Base-by-base conservation (phyloP, 2,888 invertebrate genomes). In the Lathronympha strigana region DNA sequence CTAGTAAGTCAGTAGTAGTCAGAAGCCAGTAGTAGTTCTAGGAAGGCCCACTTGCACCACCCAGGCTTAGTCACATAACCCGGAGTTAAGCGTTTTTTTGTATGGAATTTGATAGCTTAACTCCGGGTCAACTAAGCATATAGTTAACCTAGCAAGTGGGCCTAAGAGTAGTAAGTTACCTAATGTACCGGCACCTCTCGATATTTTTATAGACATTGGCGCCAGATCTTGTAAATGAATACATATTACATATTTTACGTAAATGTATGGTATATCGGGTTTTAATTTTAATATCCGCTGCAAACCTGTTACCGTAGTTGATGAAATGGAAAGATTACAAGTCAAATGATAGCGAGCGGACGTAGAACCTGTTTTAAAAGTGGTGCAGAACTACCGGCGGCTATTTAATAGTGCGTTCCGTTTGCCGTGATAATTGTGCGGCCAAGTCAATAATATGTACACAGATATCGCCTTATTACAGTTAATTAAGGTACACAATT, bases 281-380 rank as follows among this genome's bases (percentile, higher is more conserved):
- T 54, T 63, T 31, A 63, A 28, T 57, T 62, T 45, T 51, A 63
- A 67, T 68, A 66, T 66, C 62, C 55, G 62, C 54, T 61, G 58
- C 60, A 61, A 69, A 69, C 61, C 63, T 58, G 57, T 57, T 54
- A 31, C 47, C 17, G 17, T 33, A 53, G 23, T 49, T 68, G 60
- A 66, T 54, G 66, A 49, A 66, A 68, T 63, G 60, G 49, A 61
- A 66, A 64, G 69, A 63, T 67, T 60, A 57, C 50, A 40, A 60
- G 61, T 54, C 53, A 64, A 60, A 60, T 54, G 66, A 53, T 66
- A 54, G 66, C 38, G 66, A 66, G 21, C 66, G 66, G 66, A 66
- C 49, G 66, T 61, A 23, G 47, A 66, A 66, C 66, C 66, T 61
- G 66, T 49, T 66, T 66, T 38, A 61, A 54, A 61, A 61, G 61